Evolutionary conservation across 2,888 invertebrate species (phyloP).

Genomic region (Atethmia centrago): DNA sequence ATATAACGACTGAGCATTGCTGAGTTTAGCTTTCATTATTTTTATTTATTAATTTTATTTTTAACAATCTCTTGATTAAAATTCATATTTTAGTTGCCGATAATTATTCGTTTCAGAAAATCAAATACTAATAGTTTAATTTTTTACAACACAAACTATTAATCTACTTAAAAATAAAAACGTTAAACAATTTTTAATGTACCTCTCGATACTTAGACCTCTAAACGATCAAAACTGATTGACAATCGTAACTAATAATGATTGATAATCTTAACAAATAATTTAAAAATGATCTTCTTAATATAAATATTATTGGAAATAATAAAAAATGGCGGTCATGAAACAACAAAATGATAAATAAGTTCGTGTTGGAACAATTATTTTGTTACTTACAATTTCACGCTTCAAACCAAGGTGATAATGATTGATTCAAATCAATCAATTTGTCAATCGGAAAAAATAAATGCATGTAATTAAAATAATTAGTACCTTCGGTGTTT

Average conservation of each 20-base stretch:
- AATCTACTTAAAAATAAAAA: background rate
- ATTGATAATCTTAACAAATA: constrained; percentile 56
- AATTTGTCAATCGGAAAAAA: constrained; percentile 55
- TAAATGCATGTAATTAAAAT: constrained; percentile 45
- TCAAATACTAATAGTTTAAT: background rate
- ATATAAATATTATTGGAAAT: constrained; percentile 24
- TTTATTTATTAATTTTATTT: background rate
- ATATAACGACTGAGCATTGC: too few species aligned
- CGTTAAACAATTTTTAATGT: constrained; percentile 1
- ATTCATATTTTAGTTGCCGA: background rate
- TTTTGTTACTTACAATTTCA: constrained; percentile 57
- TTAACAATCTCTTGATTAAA: background rate
- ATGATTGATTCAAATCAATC: constrained; percentile 59
- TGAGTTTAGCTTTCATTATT: too few species aligned
- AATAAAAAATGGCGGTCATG: constrained; percentile 37
- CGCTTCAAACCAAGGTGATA: constrained; percentile 47
- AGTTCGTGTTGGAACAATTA: constrained; percentile 55
- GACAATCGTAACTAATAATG: constrained; percentile 65
- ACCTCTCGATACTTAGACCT: constrained; percentile 32
- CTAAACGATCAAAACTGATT: constrained; percentile 53
- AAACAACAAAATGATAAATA: constrained; percentile 49
- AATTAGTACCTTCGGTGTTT: constrained; percentile 35
- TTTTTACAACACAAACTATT: constrained; percentile 8
- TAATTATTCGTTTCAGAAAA: background rate
- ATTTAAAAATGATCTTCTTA: constrained; percentile 43